Base-by-base conservation (phyloP, 1,140 invertebrate species). In the Brachionus rubens region DNA sequence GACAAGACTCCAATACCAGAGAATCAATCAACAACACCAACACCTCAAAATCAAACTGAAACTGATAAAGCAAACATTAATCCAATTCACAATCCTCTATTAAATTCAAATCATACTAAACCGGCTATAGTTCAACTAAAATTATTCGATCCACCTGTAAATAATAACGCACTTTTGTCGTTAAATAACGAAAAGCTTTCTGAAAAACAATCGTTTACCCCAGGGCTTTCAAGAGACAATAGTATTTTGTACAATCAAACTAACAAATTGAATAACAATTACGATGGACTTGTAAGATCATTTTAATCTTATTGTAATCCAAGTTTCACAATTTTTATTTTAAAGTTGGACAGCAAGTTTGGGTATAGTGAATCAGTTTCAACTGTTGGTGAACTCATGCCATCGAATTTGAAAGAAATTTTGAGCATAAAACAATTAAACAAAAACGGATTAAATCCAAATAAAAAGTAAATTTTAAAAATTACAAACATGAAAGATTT, bases 351-450 rank as follows among this genome's bases (percentile, higher is more conserved):
- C 10, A 65, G 21, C 14, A 65, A 65, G 43, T 65, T 65, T 65
- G 59, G 59, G 12, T 65, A 65, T 36, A 43, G 36, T 43, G 59
- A 65, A 16, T 65, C 59, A n/a, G 59, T 65, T 1, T 65, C 59
- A 14, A 65, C 59, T 43, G 59, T 65, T 9, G 59, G 36, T 10
- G 59, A 65, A 24, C 21, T 65, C 41, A 43, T 43, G 40, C 59
- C 59, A 43, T 43, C 54, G 16, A 65, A 65, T 28, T 24, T 65
- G 5, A 43, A 41, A 65, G 59, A 65, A 26, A 10, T 65, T n/a
- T 43, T 65, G 24, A 65, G 33, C 19, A 65, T 65, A 43, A 65
- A 43, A 26, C 33, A 65, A 65, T 14, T 65, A 21, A 65, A 65
- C n/a, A 65, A 65, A 65, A 41, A 65, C 12, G 59, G 36, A 43